Base-by-base conservation (phyloP, 2,113 vertebrate genomes). In the Struthio camelus region DNA sequence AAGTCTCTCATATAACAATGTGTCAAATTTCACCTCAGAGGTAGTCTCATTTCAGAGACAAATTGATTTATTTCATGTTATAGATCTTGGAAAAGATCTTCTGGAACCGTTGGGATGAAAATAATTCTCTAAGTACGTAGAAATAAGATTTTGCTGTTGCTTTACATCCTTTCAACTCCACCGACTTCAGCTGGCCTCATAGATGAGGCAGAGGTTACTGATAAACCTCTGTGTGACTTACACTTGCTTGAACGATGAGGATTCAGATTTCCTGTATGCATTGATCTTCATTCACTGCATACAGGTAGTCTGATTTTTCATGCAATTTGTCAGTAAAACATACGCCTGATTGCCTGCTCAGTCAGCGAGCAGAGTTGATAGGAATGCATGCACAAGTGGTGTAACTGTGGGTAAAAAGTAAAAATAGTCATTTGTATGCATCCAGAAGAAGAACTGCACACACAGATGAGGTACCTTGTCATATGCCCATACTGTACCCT, bases 291-390 rank as follows among this genome's bases (percentile, higher is more conserved):
- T 64, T 56, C 44, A 71, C 89, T 76, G 10, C 34, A 12, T 20
- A 27, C 1, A 53, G 0, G 0, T 12, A 8, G 22, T 65, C n/a
- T 38, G 64, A 22, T 23, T 48, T 94, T 71, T 7, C 11, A 11
- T 51, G 25, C 44, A 10, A 1, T 73, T 82, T 80, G 20, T 51
- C 79, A 83, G 27, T 76, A 51, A 70, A 91, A 76, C 1, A 0
- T 20, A 32, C 42, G 34, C 32, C 20, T 34, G n/a, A 48, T n/a
- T n/a, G 46, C 38, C 40, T 14, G 12, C 30, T 80, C 28, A n/a
- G 58, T 53, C 0, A 0, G 16, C 65, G 73, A 27, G 56, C 30
- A 40, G 50, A 44, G 70, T 54, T 32, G 25, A 38, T 46, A 81
- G 51, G 80, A 25, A 25, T 2, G 2, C 11, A 20, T 12, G 30